Evolutionary conservation across 1,140 invertebrate species (phyloP).

Genomic region (Hesperophylax magnus): DNA sequence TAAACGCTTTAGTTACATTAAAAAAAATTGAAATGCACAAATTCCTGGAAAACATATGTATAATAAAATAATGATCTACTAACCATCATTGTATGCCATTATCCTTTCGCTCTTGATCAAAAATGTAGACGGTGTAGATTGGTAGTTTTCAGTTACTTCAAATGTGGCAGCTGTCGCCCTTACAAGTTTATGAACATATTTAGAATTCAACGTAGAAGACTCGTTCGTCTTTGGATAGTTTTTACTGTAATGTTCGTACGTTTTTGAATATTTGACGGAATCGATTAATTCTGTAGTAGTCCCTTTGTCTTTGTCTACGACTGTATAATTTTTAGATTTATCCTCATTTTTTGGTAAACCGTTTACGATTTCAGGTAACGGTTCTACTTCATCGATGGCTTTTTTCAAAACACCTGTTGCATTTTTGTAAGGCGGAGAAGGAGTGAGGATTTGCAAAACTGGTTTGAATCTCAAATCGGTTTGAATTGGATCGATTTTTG

Average conservation of each 20-base stretch:
- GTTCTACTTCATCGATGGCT: conserved; percentile 4
- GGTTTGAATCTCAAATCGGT: background rate
- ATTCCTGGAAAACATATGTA: too few relatives aligned
- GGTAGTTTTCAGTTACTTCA: too few relatives aligned
- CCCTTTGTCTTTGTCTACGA: background rate
- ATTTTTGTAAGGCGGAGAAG: conserved; percentile 33
- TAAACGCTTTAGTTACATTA: too few relatives aligned
- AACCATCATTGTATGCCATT: too few relatives aligned
- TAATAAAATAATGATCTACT: too few relatives aligned
- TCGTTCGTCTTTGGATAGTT: background rate
- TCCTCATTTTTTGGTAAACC: background rate
- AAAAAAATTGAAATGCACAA: too few relatives aligned
- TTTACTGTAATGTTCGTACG: conserved; percentile 17
- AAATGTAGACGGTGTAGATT: too few relatives aligned
- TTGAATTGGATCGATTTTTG: background rate
- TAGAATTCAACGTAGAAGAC: too few relatives aligned
- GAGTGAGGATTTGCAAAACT: conserved; percentile 15
- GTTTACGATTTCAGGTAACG: background rate
- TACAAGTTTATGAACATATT: too few relatives aligned
- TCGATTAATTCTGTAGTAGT: background rate
- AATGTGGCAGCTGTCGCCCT: too few relatives aligned
- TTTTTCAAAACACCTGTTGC: conserved; percentile 32
- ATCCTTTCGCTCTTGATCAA: too few relatives aligned
- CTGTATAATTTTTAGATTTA: background rate
- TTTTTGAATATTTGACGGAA: background rate